phyloP scores from a whole-genome alignment of 2,113 vertebrate genomes.

The Pollimyrus isidori region DNA sequence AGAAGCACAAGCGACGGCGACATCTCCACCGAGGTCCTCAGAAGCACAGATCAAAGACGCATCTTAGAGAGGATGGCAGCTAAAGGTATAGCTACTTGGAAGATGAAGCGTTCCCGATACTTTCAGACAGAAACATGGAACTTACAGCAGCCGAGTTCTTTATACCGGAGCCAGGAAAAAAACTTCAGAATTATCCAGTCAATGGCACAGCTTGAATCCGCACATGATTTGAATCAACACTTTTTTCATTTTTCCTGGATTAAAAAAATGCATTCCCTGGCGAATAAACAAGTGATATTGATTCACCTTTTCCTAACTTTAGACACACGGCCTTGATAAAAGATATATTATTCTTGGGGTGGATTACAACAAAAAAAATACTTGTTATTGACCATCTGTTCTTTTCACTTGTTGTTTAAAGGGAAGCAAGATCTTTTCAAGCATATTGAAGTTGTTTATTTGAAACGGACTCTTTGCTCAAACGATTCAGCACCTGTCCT shows the following conservation, averaged over 20 bases:
- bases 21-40: slow-evolving; percentile 25
- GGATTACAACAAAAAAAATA: slow-evolving; percentile 22
- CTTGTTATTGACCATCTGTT: slow-evolving; percentile 42
- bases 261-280: slow-evolving; percentile 21
- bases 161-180: slow-evolving; percentile 33
- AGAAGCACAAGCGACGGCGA: slow-evolving; percentile 21
- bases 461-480: slow-evolving; percentile 26
- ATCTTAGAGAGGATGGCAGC: slow-evolving; percentile 28
- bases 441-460: slow-evolving; percentile 29
- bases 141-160: slow-evolving; percentile 27
- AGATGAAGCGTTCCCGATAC: slow-evolving; percentile 41
- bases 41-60: slow-evolving; percentile 37
- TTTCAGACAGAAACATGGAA: slow-evolving; percentile 22
- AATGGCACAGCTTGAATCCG: slow-evolving; percentile 42
- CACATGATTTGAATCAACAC: slow-evolving; percentile 28
- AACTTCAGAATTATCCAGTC: slow-evolving; percentile 28
- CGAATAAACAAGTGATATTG: slow-evolving; percentile 33
- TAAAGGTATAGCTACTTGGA: slow-evolving; percentile 39
- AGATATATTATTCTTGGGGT: slow-evolving; percentile 31
- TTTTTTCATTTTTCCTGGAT: slow-evolving; percentile 30
- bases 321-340: slow-evolving; percentile 36
- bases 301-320: slow-evolving; percentile 32
- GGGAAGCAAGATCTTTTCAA: slow-evolving; percentile 23
- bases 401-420: slow-evolving; percentile 35
- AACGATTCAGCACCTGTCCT: slow-evolving; percentile 36